Conservation (phyloP, 1,140 invertebrate species). For the Notospermus geniculatus region DNA sequence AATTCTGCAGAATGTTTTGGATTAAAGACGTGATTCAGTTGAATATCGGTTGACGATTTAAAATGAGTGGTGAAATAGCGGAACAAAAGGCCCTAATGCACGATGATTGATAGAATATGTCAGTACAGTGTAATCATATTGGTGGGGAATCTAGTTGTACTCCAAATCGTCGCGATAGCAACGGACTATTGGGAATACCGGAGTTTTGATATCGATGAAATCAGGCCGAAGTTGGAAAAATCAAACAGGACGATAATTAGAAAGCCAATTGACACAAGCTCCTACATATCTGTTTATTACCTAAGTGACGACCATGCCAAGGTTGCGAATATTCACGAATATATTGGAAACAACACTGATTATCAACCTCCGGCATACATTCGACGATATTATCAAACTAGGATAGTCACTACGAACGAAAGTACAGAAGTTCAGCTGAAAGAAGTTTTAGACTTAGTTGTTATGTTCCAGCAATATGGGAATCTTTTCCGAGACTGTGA, state of each 20-base stretch:
- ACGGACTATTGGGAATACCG: conserved; percentile 43
- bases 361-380: conserved; percentile 33
- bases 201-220: conserved; percentile 27
- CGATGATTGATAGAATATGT: conserved; percentile 30
- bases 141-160: conserved; percentile 32
- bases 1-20: no score
- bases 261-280: conserved; percentile 26
- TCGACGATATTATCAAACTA: conserved; percentile 20
- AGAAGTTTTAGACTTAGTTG: conserved; percentile 8
- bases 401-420: conserved; percentile 5
- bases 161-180: conserved; percentile 33
- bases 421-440: neutral
- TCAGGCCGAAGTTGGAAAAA: conserved; percentile 18
- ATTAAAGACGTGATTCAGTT: no score
- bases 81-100: no score
- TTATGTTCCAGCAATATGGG: conserved; percentile 34
- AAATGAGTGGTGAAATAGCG: no score
- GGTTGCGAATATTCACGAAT: neutral
- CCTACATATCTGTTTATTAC: conserved; percentile 29
- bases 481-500: conserved; percentile 39
- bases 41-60: no score
- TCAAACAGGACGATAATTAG: conserved; percentile 25
- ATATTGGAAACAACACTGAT: conserved; percentile 16
- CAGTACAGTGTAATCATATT: conserved; percentile 38
- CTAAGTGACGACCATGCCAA: conserved; percentile 15